phyloP scores from a whole-genome alignment of 2,888 invertebrate genomes.

The Drosophila bunnanda region DNA sequence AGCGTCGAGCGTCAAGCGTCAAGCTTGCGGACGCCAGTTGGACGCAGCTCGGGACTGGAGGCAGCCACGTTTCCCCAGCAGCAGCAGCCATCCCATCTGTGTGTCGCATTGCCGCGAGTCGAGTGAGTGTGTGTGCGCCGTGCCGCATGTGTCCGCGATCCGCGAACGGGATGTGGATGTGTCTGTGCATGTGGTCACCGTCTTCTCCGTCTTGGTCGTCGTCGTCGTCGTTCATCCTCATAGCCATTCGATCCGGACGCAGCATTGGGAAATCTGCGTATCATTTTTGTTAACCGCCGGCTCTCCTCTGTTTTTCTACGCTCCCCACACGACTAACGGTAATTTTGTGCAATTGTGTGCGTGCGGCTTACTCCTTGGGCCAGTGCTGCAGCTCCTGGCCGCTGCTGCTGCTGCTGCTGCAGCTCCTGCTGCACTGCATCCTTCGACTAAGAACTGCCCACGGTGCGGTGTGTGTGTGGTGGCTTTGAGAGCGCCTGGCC shows the following conservation, averaged over 20 bases:
- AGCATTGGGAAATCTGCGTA: neutral
- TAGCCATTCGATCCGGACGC: constrained; percentile 5
- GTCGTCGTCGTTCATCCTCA: constrained; percentile 9
- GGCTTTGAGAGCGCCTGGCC: constrained; percentile 14
- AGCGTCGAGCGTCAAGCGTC: constrained; percentile 11
- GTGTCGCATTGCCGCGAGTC: constrained; percentile 11
- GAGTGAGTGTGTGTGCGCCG: constrained; percentile 19
- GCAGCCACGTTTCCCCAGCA: constrained; percentile 37
- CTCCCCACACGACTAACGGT: constrained; percentile 26
- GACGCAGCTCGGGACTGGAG: constrained; percentile 43
- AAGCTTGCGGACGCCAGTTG: constrained; percentile 39
- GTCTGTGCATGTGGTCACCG: constrained; percentile 10
- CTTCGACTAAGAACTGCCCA: neutral
- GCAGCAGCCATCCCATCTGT: constrained; percentile 11
- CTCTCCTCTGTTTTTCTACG: constrained; percentile 12
- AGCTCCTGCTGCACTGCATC: constrained; percentile 17
- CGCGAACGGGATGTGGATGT: constrained; percentile 25
- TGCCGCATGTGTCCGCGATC: constrained; percentile 28
- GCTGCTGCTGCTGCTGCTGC: neutral
- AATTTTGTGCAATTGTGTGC: constrained; percentile 7
- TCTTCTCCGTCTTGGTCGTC: constrained; percentile 5
- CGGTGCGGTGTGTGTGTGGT: neutral
- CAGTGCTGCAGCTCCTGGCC: neutral
- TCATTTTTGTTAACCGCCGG: constrained; percentile 17
- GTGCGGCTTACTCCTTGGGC: neutral